Evolutionary conservation across 2,797 vertebrate genomes (phyloP), one percentile per base, ranked within the genome.

Genomic region (Enteromius argenteus): DNA sequence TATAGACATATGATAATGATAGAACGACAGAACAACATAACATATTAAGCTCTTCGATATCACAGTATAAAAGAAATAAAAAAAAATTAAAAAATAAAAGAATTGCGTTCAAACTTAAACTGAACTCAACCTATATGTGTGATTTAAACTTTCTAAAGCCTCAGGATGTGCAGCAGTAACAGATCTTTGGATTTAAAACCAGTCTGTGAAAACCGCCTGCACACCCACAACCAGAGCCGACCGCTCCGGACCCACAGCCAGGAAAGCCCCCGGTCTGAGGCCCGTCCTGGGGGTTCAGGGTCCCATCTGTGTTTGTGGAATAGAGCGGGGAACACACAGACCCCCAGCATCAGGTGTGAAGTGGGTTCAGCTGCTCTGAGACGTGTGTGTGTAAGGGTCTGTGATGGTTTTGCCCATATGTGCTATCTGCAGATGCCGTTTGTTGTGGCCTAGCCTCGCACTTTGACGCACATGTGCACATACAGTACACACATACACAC

Each of bases 301-400:
- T 83, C 87, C 84, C 87, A 87, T 87, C 84, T 71, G 86, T 85
- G 81, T 78, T 76, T 66, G 84, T 49, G 85, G 53, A 79, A 30
- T 51, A 72, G 82, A 81, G 78, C 21, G 30, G 49, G 74, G 78
- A 77, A 84, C 84, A 84, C 80, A 32, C 78, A 84, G 91, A 81
- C 77, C 58, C 53, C 51, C 86, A 81, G 91, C 92, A 92, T 93
- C 94, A 95, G 94, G 93, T 95, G 94, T 90, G 89, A 86, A 79
- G 81, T 49, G 66, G 92, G 91, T 87, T 94, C 94, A 95, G 94
- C 93, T 95, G 94, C 86, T 66, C 32, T 21, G 69, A 60, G 74
- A 53, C 44, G 71, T 79, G 77, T 81, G 68, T 86, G 78, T 68
- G 30, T 1, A 60, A 79, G 82, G 73, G 60, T 67, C 46, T 68